Evolutionary conservation across 2,113 vertebrate genomes (phyloP), one percentile per base, ranked within the genome.

Genomic region (Leptodactylus fuscus): DNA sequence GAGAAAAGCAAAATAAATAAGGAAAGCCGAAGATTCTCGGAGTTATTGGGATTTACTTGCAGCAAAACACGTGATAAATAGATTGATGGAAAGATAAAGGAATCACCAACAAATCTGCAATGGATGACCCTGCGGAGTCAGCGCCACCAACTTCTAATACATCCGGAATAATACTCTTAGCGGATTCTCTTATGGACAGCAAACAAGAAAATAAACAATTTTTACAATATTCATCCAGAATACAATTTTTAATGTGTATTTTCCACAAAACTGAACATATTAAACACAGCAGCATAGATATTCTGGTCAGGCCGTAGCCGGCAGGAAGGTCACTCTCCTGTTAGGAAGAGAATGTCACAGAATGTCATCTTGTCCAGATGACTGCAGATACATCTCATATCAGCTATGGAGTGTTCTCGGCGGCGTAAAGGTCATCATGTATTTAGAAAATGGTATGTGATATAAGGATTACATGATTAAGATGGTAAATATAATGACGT

Each of bases 311-410:
- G 34, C 65, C 36, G 36, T 36, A 38, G 65, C 65, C 65, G 29
- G 34, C 32, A 22, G 65, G 65, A 69, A 69, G 65, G 65, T 69
- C 65, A 38, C 32, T 22, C 16, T 38, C 20, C 65, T 38, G 32
- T 38, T 69, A 38, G 32, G 32, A 22, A 36, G 65, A 22, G 65
- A 69, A 69, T 69, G 65, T 69, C 65, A 69, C 65, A 69, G 65
- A 69, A 69, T 69, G 65, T 69, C 65, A 69, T 4, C 65, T 22
- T 22, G 9, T 69, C 60, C 29, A 11, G 38, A 11, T 69, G 65
- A 38, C 65, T 69, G 65, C 65, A 38, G 65, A 0, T 69, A 38
- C 18, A 22, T 16, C 65, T 22, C 6, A 18, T 18, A 32, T n/a
- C 62, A 34, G 62, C n/a, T 34, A 0, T 67, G 62, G 29, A 34